Percentiles rank a stretch among this genome's conserved stretches.
phyloP scores from a whole-genome alignment of 2,113 vertebrate species.

The Lasiurus cinereus region DNA sequence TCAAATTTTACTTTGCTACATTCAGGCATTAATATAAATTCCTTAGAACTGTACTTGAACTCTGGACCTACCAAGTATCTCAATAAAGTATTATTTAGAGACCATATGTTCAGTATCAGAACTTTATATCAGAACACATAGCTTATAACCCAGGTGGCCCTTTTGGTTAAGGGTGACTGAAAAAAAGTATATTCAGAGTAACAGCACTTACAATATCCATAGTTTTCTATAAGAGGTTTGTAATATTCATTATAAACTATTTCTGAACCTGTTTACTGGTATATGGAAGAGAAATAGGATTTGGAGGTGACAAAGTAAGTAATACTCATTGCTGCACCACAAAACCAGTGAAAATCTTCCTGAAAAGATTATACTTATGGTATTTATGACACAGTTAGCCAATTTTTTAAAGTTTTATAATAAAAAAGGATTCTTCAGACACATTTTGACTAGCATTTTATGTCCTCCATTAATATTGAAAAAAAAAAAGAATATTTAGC shows the following conservation, averaged over 20 bases:
- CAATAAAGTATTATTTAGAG: not conserved
- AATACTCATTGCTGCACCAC: not conserved
- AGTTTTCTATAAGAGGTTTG: not conserved
- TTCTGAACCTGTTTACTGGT: not conserved
- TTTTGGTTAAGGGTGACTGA: not conserved
- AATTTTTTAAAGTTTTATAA: not conserved
- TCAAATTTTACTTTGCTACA: not conserved
- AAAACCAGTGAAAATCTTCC: not conserved
- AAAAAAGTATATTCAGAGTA: not conserved
- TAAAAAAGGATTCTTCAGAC: not conserved
- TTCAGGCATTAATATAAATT: not conserved
- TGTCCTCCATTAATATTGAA: not conserved
- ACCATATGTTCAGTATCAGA: not conserved
- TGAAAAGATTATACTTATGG: not conserved
- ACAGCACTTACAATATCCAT: not conserved
- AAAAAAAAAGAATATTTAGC: not conserved
- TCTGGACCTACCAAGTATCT: not conserved
- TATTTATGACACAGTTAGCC: not conserved
- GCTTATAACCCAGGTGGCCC: rapidly evolving
- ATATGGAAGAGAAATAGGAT: too few species aligned
- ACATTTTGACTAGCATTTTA: not conserved
- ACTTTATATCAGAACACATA: not conserved
- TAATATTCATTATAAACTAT: not conserved
- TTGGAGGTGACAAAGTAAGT: not conserved
- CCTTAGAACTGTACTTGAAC: not conserved